Evolutionary conservation across 2,888 invertebrate species (phyloP).

Genomic region (Drosophila monieri): DNA sequence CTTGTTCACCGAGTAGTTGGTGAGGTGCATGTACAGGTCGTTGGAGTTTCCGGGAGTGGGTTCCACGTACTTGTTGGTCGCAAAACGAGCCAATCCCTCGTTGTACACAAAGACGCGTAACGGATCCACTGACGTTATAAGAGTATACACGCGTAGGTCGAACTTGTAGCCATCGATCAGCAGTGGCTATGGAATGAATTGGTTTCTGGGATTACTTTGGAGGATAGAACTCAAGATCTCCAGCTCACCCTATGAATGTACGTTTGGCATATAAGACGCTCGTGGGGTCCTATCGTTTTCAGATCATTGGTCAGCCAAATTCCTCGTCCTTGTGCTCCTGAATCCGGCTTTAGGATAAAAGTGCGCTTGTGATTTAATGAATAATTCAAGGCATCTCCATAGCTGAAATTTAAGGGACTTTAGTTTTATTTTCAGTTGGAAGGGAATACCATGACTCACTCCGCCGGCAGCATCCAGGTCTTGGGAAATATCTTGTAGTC

Average conservation of each 20-base stretch:
- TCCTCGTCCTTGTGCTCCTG: slow-evolving; percentile 95
- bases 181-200: slow-evolving; percentile 86
- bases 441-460: slow-evolving; percentile 86
- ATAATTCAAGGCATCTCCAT: slow-evolving; percentile 88
- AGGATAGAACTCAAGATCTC: neutral
- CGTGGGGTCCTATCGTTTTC: slow-evolving; percentile 89
- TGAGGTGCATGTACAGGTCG: slow-evolving; percentile 97
- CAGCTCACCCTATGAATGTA: slow-evolving; percentile 85
- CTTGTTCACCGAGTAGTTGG: slow-evolving; percentile 97
- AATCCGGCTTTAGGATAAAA: slow-evolving; percentile 95
- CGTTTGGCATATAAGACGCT: slow-evolving; percentile 94
- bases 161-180: slow-evolving; percentile 96
- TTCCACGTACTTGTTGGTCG: slow-evolving; percentile 93
- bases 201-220: too few species aligned
- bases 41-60: slow-evolving; percentile 92
- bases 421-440: neutral
- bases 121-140: slow-evolving; percentile 96
- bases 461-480: slow-evolving; percentile 96
- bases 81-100: slow-evolving; percentile 95
- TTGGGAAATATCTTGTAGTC: slow-evolving; percentile 97
- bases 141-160: slow-evolving; percentile 93
- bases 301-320: slow-evolving; percentile 93
- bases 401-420: slow-evolving; percentile 80
- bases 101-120: slow-evolving; percentile 95
- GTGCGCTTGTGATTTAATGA: slow-evolving; percentile 86